Percentiles rank a stretch among this genome's conserved stretches.
Evolutionary conservation across 2,888 invertebrate species (phyloP).

Genomic region (Dynastes tityus): DNA sequence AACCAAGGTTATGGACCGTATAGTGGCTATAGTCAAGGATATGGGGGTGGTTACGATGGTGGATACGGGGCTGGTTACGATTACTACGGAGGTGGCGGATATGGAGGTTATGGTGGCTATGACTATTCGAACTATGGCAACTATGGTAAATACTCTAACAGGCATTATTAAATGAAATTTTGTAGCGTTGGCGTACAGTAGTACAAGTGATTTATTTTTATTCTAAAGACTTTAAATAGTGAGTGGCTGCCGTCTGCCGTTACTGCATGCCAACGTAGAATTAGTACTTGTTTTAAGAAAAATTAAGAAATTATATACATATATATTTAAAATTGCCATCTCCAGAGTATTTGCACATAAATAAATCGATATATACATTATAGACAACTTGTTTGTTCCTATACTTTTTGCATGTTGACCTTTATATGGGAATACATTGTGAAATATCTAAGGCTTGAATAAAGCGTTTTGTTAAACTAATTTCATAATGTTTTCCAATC

Average conservation of each 20-base stretch:
- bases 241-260: constrained; percentile 58
- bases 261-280: constrained; percentile 61
- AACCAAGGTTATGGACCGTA: constrained; percentile 79
- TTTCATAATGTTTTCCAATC: constrained; percentile 80
- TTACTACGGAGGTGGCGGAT: constrained; percentile 81
- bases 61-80: constrained; percentile 83
- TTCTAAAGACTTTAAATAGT: constrained; percentile 49
- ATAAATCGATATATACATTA: constrained; percentile 55
- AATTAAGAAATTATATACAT: constrained; percentile 30
- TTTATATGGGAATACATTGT: constrained; percentile 79
- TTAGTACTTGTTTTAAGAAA: constrained; percentile 53
- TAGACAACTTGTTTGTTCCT: constrained; percentile 67
- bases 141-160: constrained; percentile 81
- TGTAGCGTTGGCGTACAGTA: constrained; percentile 59
- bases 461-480: constrained; percentile 78
- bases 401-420: constrained; percentile 65
- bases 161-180: constrained; percentile 58
- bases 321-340: constrained; percentile 54
- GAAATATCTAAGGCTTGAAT: constrained; percentile 75
- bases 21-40: constrained; percentile 71
- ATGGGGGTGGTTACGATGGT: constrained; percentile 83
- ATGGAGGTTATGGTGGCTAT: constrained; percentile 86
- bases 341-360: constrained; percentile 60
- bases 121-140: constrained; percentile 87
- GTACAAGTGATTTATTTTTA: constrained; percentile 52